Percentiles rank a stretch among this genome's conserved stretches.
These are phyloP conservation scores for Chanos chanos DNA, from an alignment of 2,797 vertebrate genomes.

Conservation along the genomic window DNA sequence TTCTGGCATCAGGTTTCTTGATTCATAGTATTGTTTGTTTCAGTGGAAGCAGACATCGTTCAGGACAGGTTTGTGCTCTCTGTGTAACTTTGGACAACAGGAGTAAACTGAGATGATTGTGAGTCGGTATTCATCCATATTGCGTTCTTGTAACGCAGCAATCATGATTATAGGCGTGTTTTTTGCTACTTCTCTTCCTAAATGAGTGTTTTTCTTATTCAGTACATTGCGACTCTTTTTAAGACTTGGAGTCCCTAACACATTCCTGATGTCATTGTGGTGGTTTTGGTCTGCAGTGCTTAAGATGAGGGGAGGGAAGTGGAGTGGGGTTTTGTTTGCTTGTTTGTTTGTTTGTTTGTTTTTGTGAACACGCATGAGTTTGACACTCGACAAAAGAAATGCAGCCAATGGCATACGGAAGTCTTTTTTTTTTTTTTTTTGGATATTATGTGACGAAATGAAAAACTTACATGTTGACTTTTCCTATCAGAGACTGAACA, in stretches of 20 bases:
- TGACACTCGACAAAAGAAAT: background rate
- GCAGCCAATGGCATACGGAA: too few relatives aligned
- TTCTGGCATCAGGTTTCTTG: too few relatives aligned
- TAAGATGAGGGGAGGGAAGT: constrained; percentile 29
- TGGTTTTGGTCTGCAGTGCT: constrained; percentile 28
- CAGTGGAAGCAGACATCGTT: too few relatives aligned
- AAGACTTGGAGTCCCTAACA: constrained; percentile 32
- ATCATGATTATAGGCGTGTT: background rate
- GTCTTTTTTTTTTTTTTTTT: too few relatives aligned
- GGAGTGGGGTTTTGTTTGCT: constrained; percentile 10
- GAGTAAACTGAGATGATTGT: too few relatives aligned
- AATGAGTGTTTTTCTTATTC: background rate
- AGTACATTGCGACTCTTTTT: constrained; percentile 9
- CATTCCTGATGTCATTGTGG: constrained; percentile 52
- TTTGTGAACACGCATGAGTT: background rate
- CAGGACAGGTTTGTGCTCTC: too few relatives aligned
- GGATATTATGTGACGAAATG: constrained; percentile 11
- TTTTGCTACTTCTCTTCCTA: background rate
- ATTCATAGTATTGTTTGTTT: too few relatives aligned
- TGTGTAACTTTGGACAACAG: too few relatives aligned
- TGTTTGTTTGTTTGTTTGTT: too few relatives aligned
- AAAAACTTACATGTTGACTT: constrained; percentile 41
- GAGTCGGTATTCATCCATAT: too few relatives aligned
- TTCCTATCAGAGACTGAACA: constrained; percentile 37
- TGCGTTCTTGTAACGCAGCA: too few relatives aligned